Evolutionary conservation across 2,797 vertebrate species (phyloP).

Genomic region (Sebastolobus altivelis): DNA sequence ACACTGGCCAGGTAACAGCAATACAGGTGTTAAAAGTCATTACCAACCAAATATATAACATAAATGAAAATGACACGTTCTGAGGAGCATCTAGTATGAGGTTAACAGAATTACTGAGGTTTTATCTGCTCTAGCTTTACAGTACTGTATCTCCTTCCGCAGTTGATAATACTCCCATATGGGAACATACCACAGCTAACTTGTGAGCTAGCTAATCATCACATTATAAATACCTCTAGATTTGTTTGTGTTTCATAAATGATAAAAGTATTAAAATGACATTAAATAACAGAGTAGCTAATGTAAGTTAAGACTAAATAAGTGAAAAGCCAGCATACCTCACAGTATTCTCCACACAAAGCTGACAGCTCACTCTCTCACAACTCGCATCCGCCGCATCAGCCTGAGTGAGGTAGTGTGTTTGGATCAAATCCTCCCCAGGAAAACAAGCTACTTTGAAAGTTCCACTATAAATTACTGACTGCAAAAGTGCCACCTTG

Average conservation of each 20-base stretch:
- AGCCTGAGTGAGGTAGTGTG: conserved; percentile 55
- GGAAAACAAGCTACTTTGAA: background rate
- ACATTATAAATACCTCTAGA: background rate
- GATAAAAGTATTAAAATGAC: rapidly evolving
- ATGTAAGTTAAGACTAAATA: background rate
- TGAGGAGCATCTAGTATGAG: background rate
- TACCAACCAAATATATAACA: background rate
- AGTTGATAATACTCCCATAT: conserved; percentile 44
- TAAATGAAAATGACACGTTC: background rate
- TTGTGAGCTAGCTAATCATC: background rate
- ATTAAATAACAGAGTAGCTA: background rate
- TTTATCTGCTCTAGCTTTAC: background rate
- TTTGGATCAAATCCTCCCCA: conserved; percentile 47
- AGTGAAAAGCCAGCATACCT: conserved; percentile 39
- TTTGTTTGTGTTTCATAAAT: background rate
- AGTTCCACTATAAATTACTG: conserved; percentile 52
- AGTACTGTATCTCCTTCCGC: background rate
- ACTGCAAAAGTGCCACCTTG: rapidly evolving
- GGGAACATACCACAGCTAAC: conserved; percentile 40
- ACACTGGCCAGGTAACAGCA: background rate
- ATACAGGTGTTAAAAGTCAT: background rate
- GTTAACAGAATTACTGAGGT: background rate
- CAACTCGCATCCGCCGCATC: conserved; percentile 78
- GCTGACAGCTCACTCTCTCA: conserved; percentile 60
- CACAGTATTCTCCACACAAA: conserved; percentile 2